phyloP scores from a whole-genome alignment of 2,797 vertebrate species.

The Propithecus perrieri region DNA sequence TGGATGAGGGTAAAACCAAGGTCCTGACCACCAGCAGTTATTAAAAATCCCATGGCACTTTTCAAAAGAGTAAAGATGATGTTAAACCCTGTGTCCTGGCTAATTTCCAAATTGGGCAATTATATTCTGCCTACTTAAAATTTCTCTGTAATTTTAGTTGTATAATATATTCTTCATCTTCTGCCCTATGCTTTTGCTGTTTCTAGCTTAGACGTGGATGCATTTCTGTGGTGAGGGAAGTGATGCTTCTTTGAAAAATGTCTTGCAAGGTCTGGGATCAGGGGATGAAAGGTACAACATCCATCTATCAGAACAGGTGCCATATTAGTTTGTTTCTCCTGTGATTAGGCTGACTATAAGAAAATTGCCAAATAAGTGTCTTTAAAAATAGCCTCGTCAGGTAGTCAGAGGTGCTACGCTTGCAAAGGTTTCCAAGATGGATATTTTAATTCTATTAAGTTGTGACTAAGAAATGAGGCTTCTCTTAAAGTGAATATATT shows the following conservation, averaged over 20 bases:
- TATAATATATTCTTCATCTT: constrained; percentile 81
- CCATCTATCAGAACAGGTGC: constrained; percentile 72
- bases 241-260: constrained; percentile 69
- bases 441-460: constrained; percentile 89
- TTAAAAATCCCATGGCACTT: constrained; percentile 84
- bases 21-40: constrained; percentile 83
- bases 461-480: constrained; percentile 87
- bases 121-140: constrained; percentile 84
- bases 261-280: constrained; percentile 61
- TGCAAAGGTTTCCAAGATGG: constrained; percentile 84
- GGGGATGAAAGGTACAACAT: constrained; percentile 64
- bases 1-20: constrained; percentile 83
- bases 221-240: constrained; percentile 61
- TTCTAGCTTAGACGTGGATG: constrained; percentile 69
- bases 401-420: constrained; percentile 86
- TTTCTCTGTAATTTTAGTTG: constrained; percentile 82
- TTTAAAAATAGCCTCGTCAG: constrained; percentile 86
- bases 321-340: constrained; percentile 74
- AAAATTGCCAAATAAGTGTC: constrained; percentile 86
- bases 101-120: constrained; percentile 84
- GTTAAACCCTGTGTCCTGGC: constrained; percentile 83
- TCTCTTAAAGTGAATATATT: constrained; percentile 86
- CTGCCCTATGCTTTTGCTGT: constrained; percentile 69
- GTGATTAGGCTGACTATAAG: constrained; percentile 78
- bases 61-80: constrained; percentile 84